A percentile compares a stretch with the other conserved stretches of the same genome.
phyloP scores from a whole-genome alignment of 2,113 vertebrate genomes.

The Odocoileus hemionus region DNA sequence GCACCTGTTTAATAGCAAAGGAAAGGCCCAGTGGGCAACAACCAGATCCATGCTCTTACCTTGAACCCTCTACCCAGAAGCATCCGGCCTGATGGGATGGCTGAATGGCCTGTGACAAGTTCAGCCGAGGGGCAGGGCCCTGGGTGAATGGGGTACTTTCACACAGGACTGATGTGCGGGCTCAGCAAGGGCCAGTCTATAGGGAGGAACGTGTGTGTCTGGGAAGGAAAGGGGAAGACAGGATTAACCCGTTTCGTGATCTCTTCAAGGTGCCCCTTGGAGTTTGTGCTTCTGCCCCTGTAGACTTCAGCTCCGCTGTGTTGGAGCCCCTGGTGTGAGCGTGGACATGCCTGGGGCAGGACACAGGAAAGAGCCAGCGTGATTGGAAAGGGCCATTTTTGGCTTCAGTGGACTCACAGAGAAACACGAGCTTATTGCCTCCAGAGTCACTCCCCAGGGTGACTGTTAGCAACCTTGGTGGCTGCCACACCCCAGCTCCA shows the following conservation, averaged over 20 bases:
- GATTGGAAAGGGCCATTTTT: neutral
- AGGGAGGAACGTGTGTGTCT: neutral
- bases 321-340: neutral
- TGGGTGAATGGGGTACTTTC: neutral
- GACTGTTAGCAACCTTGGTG: neutral
- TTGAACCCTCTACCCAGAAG: neutral
- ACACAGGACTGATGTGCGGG: neutral
- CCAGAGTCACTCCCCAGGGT: too few species aligned
- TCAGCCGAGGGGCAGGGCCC: neutral
- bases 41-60: neutral
- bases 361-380: neutral
- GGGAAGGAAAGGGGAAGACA: neutral
- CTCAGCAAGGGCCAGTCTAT: neutral
- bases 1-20: neutral
- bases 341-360: neutral
- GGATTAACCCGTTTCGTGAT: rapidly evolving
- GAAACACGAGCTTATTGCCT: neutral
- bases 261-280: neutral
- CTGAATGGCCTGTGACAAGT: too few species aligned
- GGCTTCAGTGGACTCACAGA: neutral
- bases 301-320: neutral
- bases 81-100: rapidly evolving
- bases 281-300: neutral
- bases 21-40: neutral
- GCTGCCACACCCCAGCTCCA: too few species aligned